These are phyloP conservation scores for Lathronympha strigana DNA, from an alignment of 2,888 invertebrate genomes.

Conservation along the genomic window DNA sequence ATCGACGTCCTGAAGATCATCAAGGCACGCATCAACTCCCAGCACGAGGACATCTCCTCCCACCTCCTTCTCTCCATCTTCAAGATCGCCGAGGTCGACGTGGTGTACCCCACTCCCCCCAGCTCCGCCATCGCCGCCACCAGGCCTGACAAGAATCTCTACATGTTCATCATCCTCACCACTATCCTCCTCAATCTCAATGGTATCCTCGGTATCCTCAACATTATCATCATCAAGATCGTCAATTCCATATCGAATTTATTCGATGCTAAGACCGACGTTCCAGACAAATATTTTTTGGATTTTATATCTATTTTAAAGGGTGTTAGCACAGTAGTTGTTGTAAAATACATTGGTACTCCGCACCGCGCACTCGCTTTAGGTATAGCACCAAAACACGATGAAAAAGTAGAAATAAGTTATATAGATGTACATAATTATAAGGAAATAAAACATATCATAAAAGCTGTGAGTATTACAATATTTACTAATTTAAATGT, in stretches of 20 bases:
- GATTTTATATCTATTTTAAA: conserved; percentile 76
- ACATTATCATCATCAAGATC: conserved; percentile 54
- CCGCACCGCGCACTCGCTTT: conserved; percentile 79
- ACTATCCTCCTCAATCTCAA: conserved; percentile 64
- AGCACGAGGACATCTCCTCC: conserved; percentile 93
- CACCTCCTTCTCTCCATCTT: conserved; percentile 95
- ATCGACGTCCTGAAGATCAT: conserved; percentile 91
- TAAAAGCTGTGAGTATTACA: conserved; percentile 83
- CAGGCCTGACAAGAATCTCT: conserved; percentile 60
- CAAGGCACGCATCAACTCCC: conserved; percentile 93
- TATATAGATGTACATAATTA: conserved; percentile 69
- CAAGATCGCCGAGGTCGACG: conserved; percentile 96
- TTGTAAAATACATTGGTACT: conserved; percentile 62
- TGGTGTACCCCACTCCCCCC: conserved; percentile 89
- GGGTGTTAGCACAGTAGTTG: conserved; percentile 63
- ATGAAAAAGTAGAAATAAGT: conserved; percentile 63
- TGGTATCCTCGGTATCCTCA: conserved; percentile 46
- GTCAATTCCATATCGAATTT: conserved; percentile 76
- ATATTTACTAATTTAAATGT: conserved; percentile 80
- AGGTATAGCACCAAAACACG: conserved; percentile 69
- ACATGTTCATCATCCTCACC: conserved; percentile 63
- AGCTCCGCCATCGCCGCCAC: conserved; percentile 76
- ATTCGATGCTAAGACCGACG: conserved; percentile 57
- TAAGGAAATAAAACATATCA: conserved; percentile 81
- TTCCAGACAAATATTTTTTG: conserved; percentile 70